Evolutionary conservation across 1,140 invertebrate species (phyloP), one percentile per base, ranked within the genome.

Genomic region (Epicauta chinensis): DNA sequence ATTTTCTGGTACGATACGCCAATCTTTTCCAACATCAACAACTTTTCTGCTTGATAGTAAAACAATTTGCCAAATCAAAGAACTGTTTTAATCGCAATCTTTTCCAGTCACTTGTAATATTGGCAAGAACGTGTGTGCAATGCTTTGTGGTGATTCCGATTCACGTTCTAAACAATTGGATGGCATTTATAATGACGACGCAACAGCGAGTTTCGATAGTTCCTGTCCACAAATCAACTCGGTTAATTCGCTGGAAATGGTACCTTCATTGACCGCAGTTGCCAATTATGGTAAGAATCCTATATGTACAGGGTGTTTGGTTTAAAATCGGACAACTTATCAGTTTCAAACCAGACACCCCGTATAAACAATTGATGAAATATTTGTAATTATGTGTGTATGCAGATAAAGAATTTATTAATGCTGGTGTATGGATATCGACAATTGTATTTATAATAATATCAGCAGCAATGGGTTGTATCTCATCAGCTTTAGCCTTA

Each of bases 361-460:
- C n/a, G n/a, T n/a, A n/a, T n/a, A n/a, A n/a, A n/a, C n/a, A n/a
- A n/a, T n/a, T n/a, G n/a, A n/a, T n/a, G n/a, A n/a, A n/a, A n/a
- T n/a, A n/a, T n/a, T n/a, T n/a, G n/a, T n/a, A n/a, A n/a, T n/a
- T n/a, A n/a, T n/a, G n/a, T n/a, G n/a, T n/a, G n/a, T n/a, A n/a
- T 47, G 2, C 16, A 47, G 44, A 54, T 7, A 52, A 43, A 15
- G 46, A 42, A 40, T 66, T 62, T 51, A 53, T 66, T 4, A 62
- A 66, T 49, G 59, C 56, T 16, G 62, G 56, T 11, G 52, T 60
- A n/a, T 64, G 58, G 53, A 13, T 66, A 6, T 49, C 36, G 5
- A 64, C 64, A 14, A 42, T 63, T 34, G 23, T 66, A 3, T 66
- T 63, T 45, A 16, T 66, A 16, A 14, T 48, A 34, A 15, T 64